Base-by-base conservation (phyloP, 2,797 vertebrate genomes). In the Platyrinchus mystaceus region DNA sequence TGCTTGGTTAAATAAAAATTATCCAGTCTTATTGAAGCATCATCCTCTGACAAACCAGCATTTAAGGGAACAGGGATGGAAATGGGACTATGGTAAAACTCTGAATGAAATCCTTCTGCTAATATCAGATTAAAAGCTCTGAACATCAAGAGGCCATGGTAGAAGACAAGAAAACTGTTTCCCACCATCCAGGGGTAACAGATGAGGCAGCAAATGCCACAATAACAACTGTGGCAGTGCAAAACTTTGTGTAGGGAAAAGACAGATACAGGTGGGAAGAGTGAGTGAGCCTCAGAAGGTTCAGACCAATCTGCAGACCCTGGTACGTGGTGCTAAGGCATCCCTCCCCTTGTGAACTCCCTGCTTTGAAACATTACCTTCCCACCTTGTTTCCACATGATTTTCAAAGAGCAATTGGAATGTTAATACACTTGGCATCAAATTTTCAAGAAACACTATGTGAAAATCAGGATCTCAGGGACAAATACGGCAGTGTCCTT, bases 291-390 rank as follows among this genome's bases (percentile, higher is more conserved):
- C 7, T 4, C 43, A 68, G 34, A 58, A 53, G 22, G 36, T 52
- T 69, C 66, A 75, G 53, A n/a, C n/a, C 5, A 78, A 50, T 39
- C 70, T 89, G 50, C 36, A 69, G 59, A 19, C 37, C 8, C 36
- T 63, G n/a, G 7, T 68, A 20, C 11, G n/a, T 26, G 69, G 21
- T 55, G 32, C 12, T 27, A 76, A 84, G 19, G 50, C 50, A 47
- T 13, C 37, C 22, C 66, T 37, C 24, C 30, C 47, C 0, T 0
- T 16, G 14, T 46, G 30, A 93, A 26, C 1, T 17, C 12, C 4
- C 46, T 70, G 28, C 12, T 59, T 68, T 49, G 22, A 69, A 41
- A 36, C 24, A 11, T 71, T 27, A 17, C 17, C 27, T 43, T 46
- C 32, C 17, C 13, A 43, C 49, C 34, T 75, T 47, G 0, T 9